Percentiles rank a stretch among this genome's conserved stretches.
phyloP scores from a whole-genome alignment of 2,888 invertebrate species.

The Lysandra coridon region DNA sequence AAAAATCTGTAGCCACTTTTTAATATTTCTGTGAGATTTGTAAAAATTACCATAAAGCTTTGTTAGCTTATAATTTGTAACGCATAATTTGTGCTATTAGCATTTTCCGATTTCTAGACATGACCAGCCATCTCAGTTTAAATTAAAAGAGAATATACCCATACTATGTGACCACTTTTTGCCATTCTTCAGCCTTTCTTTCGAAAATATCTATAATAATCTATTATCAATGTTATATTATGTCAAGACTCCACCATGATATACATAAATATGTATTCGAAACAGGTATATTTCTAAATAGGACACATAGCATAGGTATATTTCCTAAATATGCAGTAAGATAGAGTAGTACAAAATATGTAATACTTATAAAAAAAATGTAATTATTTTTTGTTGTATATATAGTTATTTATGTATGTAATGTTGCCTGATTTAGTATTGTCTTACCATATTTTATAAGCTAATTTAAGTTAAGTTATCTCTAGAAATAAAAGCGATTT shows the following conservation, averaged over 20 bases:
- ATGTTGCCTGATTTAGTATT: not conserved
- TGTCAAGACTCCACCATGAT: too few species aligned
- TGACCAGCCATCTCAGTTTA: not conserved
- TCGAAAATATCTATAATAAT: too few species aligned
- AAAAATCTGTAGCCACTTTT: not conserved
- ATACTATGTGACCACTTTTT: too few species aligned
- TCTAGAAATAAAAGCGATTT: not conserved
- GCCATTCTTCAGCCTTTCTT: too few species aligned
- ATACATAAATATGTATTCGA: too few species aligned
- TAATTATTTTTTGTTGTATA: not conserved
- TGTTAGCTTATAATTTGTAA: not conserved
- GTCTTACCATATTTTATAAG: not conserved
- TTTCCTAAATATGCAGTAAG: not conserved
- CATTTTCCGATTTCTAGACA: not conserved
- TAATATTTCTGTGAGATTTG: not conserved
- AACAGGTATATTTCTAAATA: not conserved
- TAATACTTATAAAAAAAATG: not conserved
- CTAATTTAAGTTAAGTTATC: slow-evolving; percentile 10
- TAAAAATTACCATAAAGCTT: not conserved
- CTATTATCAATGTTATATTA: too few species aligned
- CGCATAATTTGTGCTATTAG: not conserved
- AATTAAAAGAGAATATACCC: too few species aligned
- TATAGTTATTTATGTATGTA: not conserved
- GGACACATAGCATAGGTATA: not conserved
- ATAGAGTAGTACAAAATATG: slow-evolving; percentile 16